Percentiles rank a stretch among this genome's conserved stretches.
These are phyloP conservation scores for Lagodon rhomboides DNA, from an alignment of 2,797 vertebrate genomes.

Conservation along the genomic window DNA sequence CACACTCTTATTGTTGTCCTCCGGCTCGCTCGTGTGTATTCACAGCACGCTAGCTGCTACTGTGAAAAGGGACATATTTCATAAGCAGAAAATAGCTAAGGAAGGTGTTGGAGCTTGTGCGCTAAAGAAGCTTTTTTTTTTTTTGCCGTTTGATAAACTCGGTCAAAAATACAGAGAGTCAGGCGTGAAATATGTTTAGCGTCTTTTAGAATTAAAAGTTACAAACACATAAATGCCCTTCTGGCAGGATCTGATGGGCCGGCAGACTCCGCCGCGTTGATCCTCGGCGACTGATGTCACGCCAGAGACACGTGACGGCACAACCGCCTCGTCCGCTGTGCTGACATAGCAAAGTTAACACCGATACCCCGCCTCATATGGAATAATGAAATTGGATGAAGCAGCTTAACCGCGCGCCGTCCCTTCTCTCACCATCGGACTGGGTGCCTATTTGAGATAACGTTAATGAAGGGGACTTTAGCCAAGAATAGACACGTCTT, in stretches of 20 bases:
- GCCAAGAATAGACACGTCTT: slow-evolving; percentile 77
- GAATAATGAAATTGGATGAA: slow-evolving; percentile 85
- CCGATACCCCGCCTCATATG: slow-evolving; percentile 74
- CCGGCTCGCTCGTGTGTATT: slow-evolving; percentile 32
- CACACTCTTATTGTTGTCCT: slow-evolving; percentile 56
- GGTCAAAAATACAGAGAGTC: slow-evolving; percentile 23
- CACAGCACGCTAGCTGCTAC: slow-evolving; percentile 54
- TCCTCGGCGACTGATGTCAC: slow-evolving; percentile 43
- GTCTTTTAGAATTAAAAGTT: slow-evolving; percentile 39
- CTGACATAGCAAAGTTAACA: slow-evolving; percentile 78
- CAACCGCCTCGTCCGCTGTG: slow-evolving; percentile 30
- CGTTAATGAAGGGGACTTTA: slow-evolving; percentile 85
- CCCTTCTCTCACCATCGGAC: slow-evolving; percentile 76
- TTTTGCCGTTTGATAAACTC: slow-evolving; percentile 16
- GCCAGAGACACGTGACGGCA: slow-evolving; percentile 49
- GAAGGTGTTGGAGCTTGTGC: slow-evolving; percentile 46
- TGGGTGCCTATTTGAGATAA: slow-evolving; percentile 85
- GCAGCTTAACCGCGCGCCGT: slow-evolving; percentile 76
- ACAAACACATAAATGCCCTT: not conserved
- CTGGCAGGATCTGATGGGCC: slow-evolving; percentile 36
- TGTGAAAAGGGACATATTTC: slow-evolving; percentile 68
- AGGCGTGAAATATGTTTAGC: slow-evolving; percentile 16
- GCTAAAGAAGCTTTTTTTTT: slow-evolving; percentile 1
- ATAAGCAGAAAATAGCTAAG: slow-evolving; percentile 58
- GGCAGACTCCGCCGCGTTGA: slow-evolving; percentile 7